Base-by-base conservation (phyloP, 1,140 invertebrate species). In the Cyrtorhinus lividipennis region DNA sequence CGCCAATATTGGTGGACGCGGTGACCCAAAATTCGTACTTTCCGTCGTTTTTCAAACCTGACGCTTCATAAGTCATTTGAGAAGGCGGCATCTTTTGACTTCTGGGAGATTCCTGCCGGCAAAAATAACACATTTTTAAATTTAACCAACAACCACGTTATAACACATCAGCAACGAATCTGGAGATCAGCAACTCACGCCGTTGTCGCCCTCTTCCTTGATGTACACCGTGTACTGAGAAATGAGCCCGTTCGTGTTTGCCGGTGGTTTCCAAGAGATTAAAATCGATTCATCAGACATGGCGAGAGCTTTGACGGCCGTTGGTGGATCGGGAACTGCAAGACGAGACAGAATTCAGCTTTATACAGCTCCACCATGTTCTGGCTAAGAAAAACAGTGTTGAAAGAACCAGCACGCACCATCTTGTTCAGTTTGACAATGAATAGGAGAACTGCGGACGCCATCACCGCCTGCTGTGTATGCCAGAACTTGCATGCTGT, bases 381-480 rank as follows among this genome's bases (percentile, higher is more conserved):
- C n/a, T n/a, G n/a, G n/a, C n/a, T n/a, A 20, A 53, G 10, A 20
- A 38, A 60, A 38, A 60, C n/a, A n/a, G n/a, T n/a, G n/a, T n/a
- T n/a, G n/a, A n/a, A n/a, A n/a, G n/a, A n/a, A n/a, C n/a, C n/a
- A n/a, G n/a, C 20, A 69, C 73, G 75, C 77, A 94, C 92, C 90
- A 75, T 95, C 93, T 77, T 96, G 91, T 78, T 94, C 90, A 56
- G 94, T 97, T 74, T 91, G 88, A 70, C 92, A 93, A 74, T 92
- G 90, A 68, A 96, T 90, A 3, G 92, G 87, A 22, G 82, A 80
- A 69, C 89, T 92, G 64, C 88, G 83, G 27, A 95, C 91, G 62
- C 94, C 95, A 72, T 96, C 93, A n/a, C 95, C 95, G 64, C 92
- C 93, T 56, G 90, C 88, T 24, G 93, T 97, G 69, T 86, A 95